Evolutionary conservation across 92 coral and sea anemone species (phyloP), one percentile per base, ranked within the genome.

Genomic region (Zoanthus sociatus): DNA sequence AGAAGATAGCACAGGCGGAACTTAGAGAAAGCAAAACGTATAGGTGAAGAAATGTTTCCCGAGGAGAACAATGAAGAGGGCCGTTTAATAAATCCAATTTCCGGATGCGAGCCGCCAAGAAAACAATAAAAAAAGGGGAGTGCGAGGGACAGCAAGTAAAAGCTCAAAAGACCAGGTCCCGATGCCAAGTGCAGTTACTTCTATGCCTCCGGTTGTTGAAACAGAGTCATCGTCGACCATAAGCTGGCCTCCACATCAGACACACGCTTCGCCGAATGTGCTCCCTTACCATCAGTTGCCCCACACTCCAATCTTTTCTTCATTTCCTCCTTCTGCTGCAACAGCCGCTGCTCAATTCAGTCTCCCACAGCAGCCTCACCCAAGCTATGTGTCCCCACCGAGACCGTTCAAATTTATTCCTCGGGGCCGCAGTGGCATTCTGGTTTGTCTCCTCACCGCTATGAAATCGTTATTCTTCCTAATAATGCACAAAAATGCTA

Each of bases 371-470:
- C 50, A 14, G 10, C 50, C 45, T 21, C 82, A 77, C 82, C 82
- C 15, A 77, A 55, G 21, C 33, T 16, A 30, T 55, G 30, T 12
- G 82, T 12, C 82, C 82, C 68, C 68, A 33, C 68, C 15, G 21
- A 77, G 3, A 53, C 69, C 30, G 44, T 31, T 50, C 81, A 77
- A 37, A 26, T 31, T 77, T 46, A 53, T 44, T 77, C 54, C 70
- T 69, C 77, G 56, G 77, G 42, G 42, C 42, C 42, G 42, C 42
- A 78, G 68, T 78, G 83, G 83, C 83, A 55, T 78, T 78, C 83
- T 67, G 78, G 90, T 51, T 68, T 87, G 78, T 78, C 90, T 48
- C 85, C 90, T 9, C 84, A 78, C 78, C 82, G 32, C 67, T 87
- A 86, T 32, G 76, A 61, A 45, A 71, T 86, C 53, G 76, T 77